phyloP scores from a whole-genome alignment of 2,888 invertebrate species.

The Azorinus chamasolen region DNA sequence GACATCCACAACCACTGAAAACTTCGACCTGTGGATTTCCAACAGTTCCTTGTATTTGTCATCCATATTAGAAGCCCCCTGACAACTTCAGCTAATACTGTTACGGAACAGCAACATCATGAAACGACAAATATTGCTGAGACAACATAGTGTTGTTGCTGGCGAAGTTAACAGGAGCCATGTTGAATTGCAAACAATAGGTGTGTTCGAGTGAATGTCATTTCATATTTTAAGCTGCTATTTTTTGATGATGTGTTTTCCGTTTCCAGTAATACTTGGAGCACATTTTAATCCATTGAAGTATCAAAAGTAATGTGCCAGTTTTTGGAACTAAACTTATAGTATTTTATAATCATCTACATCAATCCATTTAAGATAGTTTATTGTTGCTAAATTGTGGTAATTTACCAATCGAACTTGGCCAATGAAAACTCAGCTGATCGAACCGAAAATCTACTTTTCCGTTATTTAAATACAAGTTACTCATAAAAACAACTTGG shows the following conservation, averaged over 20 bases:
- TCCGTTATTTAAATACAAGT: too few relatives aligned
- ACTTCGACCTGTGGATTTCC: constrained; percentile 74
- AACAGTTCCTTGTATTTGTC: constrained; percentile 79
- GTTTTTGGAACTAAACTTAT: too few relatives aligned
- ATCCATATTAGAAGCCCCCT: constrained; percentile 62
- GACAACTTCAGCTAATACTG: neutral
- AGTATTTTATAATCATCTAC: too few relatives aligned
- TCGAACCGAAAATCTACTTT: constrained; percentile 5
- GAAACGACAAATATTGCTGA: neutral
- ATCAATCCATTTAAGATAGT: too few relatives aligned
- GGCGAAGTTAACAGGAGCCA: constrained; percentile 38
- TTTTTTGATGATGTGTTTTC: too few relatives aligned
- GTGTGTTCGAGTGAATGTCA: constrained; percentile 6
- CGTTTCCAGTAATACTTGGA: too few relatives aligned
- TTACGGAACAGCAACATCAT: constrained; percentile 1
- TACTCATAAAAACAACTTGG: too few relatives aligned
- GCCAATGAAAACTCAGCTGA: constrained; percentile 50
- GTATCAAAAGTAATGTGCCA: too few relatives aligned
- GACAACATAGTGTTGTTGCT: constrained; percentile 8
- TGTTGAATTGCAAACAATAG: constrained; percentile 65
- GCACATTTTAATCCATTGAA: too few relatives aligned
- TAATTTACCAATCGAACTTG: constrained; percentile 5
- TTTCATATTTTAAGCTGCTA: too few relatives aligned
- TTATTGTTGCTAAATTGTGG: too few relatives aligned
- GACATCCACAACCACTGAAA: constrained; percentile 72